Conservation (phyloP, 2,888 invertebrate species). For the Drosophila leonis region DNA sequence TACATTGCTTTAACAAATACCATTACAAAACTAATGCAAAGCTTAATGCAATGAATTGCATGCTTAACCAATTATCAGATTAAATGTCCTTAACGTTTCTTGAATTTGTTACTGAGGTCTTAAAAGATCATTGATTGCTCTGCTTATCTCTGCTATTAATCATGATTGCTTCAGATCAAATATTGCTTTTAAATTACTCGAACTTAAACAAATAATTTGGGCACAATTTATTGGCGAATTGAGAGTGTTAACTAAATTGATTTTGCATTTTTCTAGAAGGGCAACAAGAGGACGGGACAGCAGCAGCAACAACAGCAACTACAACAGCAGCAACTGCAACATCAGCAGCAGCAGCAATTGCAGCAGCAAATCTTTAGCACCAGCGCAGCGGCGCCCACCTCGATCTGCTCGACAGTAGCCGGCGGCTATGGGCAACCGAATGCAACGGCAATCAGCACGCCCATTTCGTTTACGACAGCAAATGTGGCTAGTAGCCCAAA, state of each 20-base stretch:
- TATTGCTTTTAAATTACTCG: too few species aligned
- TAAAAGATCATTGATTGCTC: too few species aligned
- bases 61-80: not conserved
- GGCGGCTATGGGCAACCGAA: conserved; percentile 85
- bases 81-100: not conserved
- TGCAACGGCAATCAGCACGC: conserved; percentile 84
- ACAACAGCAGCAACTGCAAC: conserved; percentile 57
- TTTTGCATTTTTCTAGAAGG: conserved; percentile 75
- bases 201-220: not conserved
- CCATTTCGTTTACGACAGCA: conserved; percentile 85
- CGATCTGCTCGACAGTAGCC: conserved; percentile 73
- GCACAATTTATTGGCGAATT: not conserved
- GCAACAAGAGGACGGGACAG: conserved; percentile 70
- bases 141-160: not conserved
- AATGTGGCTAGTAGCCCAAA: conserved; percentile 85
- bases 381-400: conserved; percentile 76
- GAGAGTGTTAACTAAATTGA: not conserved
- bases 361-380: conserved; percentile 83
- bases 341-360: conserved; percentile 59
- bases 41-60: not conserved
- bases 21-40: conserved; percentile 12
- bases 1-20: conserved; percentile 10
- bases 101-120: not conserved
- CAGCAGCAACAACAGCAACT: conserved; percentile 45
- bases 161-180: too few species aligned